phyloP scores from a whole-genome alignment of 1,140 invertebrate species.

The Aricia agestis region DNA sequence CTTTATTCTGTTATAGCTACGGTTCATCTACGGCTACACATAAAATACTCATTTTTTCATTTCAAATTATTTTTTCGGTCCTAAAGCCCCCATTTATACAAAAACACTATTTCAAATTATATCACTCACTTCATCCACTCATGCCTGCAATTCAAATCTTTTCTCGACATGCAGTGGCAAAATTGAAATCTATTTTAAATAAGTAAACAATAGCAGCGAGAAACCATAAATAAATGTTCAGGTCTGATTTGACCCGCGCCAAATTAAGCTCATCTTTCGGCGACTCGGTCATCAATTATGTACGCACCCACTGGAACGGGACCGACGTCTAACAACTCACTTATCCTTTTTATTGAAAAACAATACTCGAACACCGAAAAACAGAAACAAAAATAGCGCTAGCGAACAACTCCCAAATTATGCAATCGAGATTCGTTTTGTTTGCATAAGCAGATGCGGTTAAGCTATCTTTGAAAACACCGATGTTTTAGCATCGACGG shows the following conservation, averaged over 20 bases:
- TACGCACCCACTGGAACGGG: slow-evolving; percentile 43
- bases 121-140: no score
- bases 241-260: slow-evolving; percentile 33
- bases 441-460: background rate
- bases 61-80: no score
- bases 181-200: no score
- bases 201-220: slow-evolving; percentile 10
- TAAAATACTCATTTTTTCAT: no score
- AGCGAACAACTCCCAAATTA: background rate
- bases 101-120: no score
- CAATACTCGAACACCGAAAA: background rate
- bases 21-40: no score
- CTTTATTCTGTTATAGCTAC: background rate
- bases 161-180: no score
- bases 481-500: background rate
- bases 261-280: slow-evolving; percentile 46
- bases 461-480: background rate
- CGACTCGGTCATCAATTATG: slow-evolving; percentile 52
- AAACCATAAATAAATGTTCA: slow-evolving; percentile 46
- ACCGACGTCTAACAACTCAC: slow-evolving; percentile 18
- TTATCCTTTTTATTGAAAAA: slow-evolving; percentile 6
- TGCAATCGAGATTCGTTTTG: background rate
- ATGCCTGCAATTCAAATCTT: no score
- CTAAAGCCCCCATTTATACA: no score
- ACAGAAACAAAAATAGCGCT: background rate